Conservation (phyloP, 1,140 invertebrate genomes). For the Trichomalopsis sarcophagae region DNA sequence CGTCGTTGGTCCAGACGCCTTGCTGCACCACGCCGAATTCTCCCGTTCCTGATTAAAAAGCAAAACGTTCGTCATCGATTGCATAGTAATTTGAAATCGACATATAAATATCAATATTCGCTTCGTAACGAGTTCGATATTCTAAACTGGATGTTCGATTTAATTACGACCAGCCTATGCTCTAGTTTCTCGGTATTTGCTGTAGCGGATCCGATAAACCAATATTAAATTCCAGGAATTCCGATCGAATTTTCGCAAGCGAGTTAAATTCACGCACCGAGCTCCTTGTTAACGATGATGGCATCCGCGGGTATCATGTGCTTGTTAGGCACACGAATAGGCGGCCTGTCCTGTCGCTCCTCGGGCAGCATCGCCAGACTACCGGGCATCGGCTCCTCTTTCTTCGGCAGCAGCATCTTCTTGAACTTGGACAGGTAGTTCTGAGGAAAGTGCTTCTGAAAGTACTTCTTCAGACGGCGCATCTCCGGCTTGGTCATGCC, state of each 20-base stretch:
- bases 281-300: slow-evolving; percentile 94
- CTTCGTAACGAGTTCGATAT: too few relatives aligned
- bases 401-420: slow-evolving; percentile 81
- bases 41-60: slow-evolving; percentile 81
- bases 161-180: not conserved
- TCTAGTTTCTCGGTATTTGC: not conserved
- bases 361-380: slow-evolving; percentile 68
- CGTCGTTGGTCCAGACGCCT: slow-evolving; percentile 97
- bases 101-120: too few relatives aligned
- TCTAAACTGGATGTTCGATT: too few relatives aligned
- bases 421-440: slow-evolving; percentile 95
- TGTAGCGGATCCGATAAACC: not conserved
- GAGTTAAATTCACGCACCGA: slow-evolving; percentile 67
- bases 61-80: not conserved
- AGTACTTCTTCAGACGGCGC: slow-evolving; percentile 93
- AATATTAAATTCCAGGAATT: too few relatives aligned
- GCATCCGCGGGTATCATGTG: slow-evolving; percentile 97
- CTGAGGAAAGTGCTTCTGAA: slow-evolving; percentile 94
- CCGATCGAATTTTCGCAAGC: too few relatives aligned
- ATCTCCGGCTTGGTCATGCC: slow-evolving; percentile 97
- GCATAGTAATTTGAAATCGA: too few relatives aligned
- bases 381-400: slow-evolving; percentile 75
- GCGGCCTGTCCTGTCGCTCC: slow-evolving; percentile 70
- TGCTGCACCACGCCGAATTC: slow-evolving; percentile 99
- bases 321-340: slow-evolving; percentile 85